These are phyloP conservation scores for Grammomys dolichurus DNA, from an alignment of 2,113 vertebrate species.

Conservation along the genomic window DNA sequence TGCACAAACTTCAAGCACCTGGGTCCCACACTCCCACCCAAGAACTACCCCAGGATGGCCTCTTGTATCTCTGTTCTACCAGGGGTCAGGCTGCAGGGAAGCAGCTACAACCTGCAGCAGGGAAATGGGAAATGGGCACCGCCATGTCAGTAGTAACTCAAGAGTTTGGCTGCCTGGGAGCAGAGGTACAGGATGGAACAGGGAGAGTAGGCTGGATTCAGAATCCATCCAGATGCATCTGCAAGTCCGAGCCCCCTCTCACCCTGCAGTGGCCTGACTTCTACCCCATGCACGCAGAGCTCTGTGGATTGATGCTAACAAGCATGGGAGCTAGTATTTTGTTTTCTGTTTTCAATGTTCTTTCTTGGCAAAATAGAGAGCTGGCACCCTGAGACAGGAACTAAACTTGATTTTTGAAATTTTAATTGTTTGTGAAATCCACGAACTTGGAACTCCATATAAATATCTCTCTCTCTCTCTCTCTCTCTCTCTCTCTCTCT, in stretches of 20 bases:
- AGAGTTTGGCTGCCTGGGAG: accelerated
- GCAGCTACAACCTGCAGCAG: not conserved
- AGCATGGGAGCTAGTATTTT: not conserved
- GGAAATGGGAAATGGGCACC: too few species aligned
- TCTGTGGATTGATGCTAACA: accelerated
- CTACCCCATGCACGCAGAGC: accelerated
- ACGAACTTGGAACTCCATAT: not conserved
- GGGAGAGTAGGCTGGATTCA: accelerated
- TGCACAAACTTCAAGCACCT: not conserved
- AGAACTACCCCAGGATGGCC: not conserved
- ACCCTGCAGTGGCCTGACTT: accelerated
- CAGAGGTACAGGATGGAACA: not conserved
- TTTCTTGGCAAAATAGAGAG: constrained; percentile 38
- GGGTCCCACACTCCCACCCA: too few species aligned
- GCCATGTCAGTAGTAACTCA: accelerated
- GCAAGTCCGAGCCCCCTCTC: accelerated
- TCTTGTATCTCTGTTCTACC: not conserved
- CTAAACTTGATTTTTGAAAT: constrained; percentile 49
- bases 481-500: not conserved
- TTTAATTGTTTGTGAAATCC: constrained; percentile 66
- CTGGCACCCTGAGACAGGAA: constrained; percentile 49
- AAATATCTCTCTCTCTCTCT: not conserved
- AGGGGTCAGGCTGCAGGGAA: not conserved
- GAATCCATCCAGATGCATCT: accelerated
- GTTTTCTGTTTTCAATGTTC: constrained; percentile 48